Base-by-base conservation (phyloP, 2,797 vertebrate species). In the Lutjanus argentimaculatus region DNA sequence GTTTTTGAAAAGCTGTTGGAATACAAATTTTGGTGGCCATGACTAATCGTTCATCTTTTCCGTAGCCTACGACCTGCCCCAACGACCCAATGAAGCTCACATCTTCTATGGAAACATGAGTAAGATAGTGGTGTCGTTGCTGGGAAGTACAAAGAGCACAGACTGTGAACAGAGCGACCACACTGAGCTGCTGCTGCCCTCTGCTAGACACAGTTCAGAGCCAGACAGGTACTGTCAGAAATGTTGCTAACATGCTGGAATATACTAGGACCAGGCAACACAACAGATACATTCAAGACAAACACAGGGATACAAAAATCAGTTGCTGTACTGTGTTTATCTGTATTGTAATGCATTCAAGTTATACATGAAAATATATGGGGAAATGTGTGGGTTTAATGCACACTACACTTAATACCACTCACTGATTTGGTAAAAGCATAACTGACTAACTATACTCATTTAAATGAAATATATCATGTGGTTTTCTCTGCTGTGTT, bases 91-190 rank as follows among this genome's bases (percentile, higher is more conserved):
- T 73, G 97, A 99, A 84, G 92, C 97, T 67, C 95, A 95, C 62
- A 94, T 97, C 71, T 99, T 99, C 94, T 98, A 97, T 80, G 94
- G 95, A 83, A 97, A 95, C 82, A 96, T 99, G 96, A 96, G 83
- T 57, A 98, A 96, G 83, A 88, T 98, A 75, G 91, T 95, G 36
- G 93, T 99, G 77, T 97, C 95, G 8, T 89, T 98, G 72, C 73
- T 97, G 52, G 97, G 97, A 66, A 94, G 91, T 71, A 63, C 84
- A 2, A 91, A 87, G 61, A 80, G 68, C 36, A 62, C 83, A 1
- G 88, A 84, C 61, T 84, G 79, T 12, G 91, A 92, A 21, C 92
- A 94, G 77, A 89, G 65, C 6, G 91, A 92, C 79, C 81, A 84
- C 66, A 49, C 22, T n/a, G 93, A 94, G 76, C 86, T 78, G 61